phyloP scores from a whole-genome alignment of 2,797 vertebrate species.

The Acanthurus tractus region DNA sequence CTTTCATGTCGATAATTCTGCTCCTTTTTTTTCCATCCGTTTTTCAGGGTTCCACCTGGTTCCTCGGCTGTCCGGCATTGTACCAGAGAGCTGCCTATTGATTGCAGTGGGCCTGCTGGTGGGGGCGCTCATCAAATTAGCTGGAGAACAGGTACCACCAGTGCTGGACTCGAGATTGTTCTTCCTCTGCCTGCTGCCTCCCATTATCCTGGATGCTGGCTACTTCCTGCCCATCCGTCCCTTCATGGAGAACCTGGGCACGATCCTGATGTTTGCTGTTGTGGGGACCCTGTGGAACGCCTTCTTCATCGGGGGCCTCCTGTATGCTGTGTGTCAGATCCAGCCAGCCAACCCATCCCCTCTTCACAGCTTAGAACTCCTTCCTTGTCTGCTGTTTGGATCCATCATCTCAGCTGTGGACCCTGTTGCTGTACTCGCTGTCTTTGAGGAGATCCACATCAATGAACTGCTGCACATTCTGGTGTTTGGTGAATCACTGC shows the following conservation, averaged over 20 bases:
- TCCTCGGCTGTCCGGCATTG: slow-evolving; percentile 91
- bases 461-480: slow-evolving; percentile 97
- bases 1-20: background rate
- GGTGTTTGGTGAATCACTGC: slow-evolving; percentile 97
- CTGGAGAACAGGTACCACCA: slow-evolving; percentile 89
- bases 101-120: slow-evolving; percentile 95
- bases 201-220: slow-evolving; percentile 97
- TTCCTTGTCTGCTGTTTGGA: slow-evolving; percentile 94
- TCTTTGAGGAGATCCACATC: slow-evolving; percentile 99
- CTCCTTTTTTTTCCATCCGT: background rate
- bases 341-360: slow-evolving; percentile 69
- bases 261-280: slow-evolving; percentile 97
- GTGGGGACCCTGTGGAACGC: slow-evolving; percentile 97
- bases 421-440: slow-evolving; percentile 96
- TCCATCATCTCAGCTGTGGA: slow-evolving; percentile 97
- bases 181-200: slow-evolving; percentile 95
- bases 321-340: slow-evolving; percentile 92
- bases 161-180: slow-evolving; percentile 89
- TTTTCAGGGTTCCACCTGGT: slow-evolving; percentile 94
- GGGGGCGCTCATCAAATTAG: slow-evolving; percentile 92
- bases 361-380: slow-evolving; percentile 85
- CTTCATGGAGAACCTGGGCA: slow-evolving; percentile 97
- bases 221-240: slow-evolving; percentile 96
- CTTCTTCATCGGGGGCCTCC: slow-evolving; percentile 92
- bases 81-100: slow-evolving; percentile 98